Evolutionary conservation across 2,797 vertebrate species (phyloP).

Genomic region (Phyllotis vaccarum): DNA sequence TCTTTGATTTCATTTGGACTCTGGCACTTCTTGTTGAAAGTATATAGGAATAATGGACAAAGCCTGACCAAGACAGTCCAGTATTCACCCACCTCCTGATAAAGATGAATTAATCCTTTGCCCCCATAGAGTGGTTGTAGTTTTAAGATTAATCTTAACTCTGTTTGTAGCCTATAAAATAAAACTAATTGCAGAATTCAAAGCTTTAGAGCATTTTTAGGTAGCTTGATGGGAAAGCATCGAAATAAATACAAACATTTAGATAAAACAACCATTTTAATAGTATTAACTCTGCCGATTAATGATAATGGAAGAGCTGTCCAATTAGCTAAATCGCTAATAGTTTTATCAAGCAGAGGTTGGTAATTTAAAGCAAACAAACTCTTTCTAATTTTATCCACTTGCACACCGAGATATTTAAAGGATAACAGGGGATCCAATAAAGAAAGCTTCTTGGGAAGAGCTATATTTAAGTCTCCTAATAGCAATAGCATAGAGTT

Average conservation of each 20-base stretch:
- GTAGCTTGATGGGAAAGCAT: slow-evolving; percentile 86
- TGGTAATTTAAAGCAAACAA: slow-evolving; percentile 92
- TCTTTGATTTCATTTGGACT: slow-evolving; percentile 30
- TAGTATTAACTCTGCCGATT: slow-evolving; percentile 92
- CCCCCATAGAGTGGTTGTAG: slow-evolving; percentile 75
- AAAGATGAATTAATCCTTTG: slow-evolving; percentile 76
- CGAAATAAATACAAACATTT: slow-evolving; percentile 89
- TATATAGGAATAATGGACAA: slow-evolving; percentile 15
- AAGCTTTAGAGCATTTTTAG: slow-evolving; percentile 85
- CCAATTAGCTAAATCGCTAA: slow-evolving; percentile 92
- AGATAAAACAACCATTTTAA: slow-evolving; percentile 90
- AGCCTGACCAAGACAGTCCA: not conserved
- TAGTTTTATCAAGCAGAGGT: slow-evolving; percentile 92
- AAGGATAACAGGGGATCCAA: slow-evolving; percentile 91
- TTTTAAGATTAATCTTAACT: slow-evolving; percentile 88
- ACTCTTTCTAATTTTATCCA: slow-evolving; percentile 92
- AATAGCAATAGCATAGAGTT: slow-evolving; percentile 89
- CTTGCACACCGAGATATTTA: slow-evolving; percentile 91
- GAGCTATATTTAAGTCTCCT: slow-evolving; percentile 90
- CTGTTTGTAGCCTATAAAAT: slow-evolving; percentile 86
- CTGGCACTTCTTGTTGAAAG: slow-evolving; percentile 22
- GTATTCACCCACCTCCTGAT: slow-evolving; percentile 18
- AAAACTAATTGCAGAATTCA: slow-evolving; percentile 88
- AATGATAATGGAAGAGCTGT: slow-evolving; percentile 92
- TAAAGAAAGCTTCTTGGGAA: slow-evolving; percentile 89